Percentiles rank a stretch among this genome's conserved stretches.
Conservation (phyloP, 2,888 invertebrate species). For the Dasysyrphus albostriatus region DNA sequence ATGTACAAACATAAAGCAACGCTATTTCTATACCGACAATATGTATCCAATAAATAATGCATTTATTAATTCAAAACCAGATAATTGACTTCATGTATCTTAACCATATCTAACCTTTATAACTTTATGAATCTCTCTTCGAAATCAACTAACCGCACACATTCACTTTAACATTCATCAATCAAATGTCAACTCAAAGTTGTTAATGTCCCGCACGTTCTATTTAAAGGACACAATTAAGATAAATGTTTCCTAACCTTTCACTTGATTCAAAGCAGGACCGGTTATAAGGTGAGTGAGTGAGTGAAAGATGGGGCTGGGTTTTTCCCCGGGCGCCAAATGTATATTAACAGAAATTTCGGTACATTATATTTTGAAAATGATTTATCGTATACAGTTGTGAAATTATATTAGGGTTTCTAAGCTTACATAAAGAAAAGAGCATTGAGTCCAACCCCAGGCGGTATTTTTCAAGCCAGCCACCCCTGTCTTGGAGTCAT, state of each 20-base stretch:
- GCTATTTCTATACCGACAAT: neutral
- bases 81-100: conserved; percentile 17
- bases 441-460: neutral
- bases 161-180: conserved; percentile 18
- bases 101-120: neutral
- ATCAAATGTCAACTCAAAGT: conserved; percentile 7
- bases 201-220: conserved; percentile 6
- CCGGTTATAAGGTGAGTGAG: neutral
- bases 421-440: neutral
- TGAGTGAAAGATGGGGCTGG: neutral
- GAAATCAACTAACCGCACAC: neutral
- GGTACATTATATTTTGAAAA: neutral
- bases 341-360: neutral
- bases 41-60: conserved; percentile 12
- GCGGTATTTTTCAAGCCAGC: neutral
- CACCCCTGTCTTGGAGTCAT: neutral
- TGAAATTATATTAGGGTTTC: neutral
- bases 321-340: conserved; percentile 1
- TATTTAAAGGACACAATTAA: conserved; percentile 14
- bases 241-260: conserved; percentile 22
- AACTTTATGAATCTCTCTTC: neutral
- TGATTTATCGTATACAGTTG: neutral
- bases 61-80: conserved; percentile 20
- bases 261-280: neutral
- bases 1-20: neutral